Conservation (phyloP, 2,797 vertebrate genomes). For the Xiphorhynchus erythropygius region DNA sequence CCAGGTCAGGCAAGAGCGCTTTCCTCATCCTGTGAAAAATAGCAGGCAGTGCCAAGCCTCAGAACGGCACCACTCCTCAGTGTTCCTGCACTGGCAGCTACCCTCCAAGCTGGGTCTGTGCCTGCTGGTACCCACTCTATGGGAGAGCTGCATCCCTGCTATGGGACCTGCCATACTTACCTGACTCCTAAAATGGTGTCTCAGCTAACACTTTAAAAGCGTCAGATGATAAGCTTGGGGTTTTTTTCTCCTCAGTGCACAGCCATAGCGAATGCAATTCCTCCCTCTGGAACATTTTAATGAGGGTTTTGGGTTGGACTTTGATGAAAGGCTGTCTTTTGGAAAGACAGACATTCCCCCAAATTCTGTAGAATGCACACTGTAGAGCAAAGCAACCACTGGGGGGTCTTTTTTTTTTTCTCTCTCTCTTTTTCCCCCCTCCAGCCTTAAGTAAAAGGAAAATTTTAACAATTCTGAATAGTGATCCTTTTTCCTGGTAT, state of each 20-base stretch:
- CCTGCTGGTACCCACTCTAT: not conserved
- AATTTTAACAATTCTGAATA: not conserved
- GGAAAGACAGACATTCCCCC: not conserved
- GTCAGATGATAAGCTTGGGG: not conserved
- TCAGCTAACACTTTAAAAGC: not conserved
- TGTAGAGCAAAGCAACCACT: not conserved
- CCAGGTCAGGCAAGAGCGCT: not conserved
- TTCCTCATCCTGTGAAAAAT: not conserved
- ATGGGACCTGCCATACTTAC: not conserved
- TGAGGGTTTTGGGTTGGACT: not conserved
- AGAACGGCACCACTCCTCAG: accelerated
- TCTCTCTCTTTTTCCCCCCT: not conserved
- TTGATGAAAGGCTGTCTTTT: not conserved
- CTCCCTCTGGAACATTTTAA: not conserved
- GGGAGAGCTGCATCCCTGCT: not conserved
- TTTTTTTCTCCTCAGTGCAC: accelerated
- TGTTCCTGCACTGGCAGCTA: not conserved
- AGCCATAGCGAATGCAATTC: not conserved
- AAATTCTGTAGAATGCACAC: not conserved
- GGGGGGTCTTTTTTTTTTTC: not conserved
- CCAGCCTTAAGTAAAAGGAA: not conserved
- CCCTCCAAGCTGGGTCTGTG: not conserved
- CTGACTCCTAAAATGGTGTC: not conserved
- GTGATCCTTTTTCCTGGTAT: not conserved
- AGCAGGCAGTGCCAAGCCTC: not conserved